These are phyloP conservation scores for Tinamus major DNA, from an alignment of 2,797 vertebrate genomes.

Conservation along the genomic window DNA sequence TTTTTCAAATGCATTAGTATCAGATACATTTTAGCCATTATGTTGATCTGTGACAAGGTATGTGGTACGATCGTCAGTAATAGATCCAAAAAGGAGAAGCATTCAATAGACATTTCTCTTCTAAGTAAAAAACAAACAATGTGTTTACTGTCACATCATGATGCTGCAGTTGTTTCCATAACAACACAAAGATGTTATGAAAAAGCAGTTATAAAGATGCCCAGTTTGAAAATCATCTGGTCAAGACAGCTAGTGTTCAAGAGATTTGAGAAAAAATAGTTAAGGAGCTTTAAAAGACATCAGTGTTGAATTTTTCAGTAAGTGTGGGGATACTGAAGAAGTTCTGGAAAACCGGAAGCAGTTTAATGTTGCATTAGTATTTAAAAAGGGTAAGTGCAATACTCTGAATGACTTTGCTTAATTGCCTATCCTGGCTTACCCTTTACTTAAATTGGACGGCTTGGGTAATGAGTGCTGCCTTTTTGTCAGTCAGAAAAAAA, in stretches of 20 bases:
- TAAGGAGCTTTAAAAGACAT: neutral
- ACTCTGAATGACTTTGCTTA: neutral
- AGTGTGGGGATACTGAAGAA: neutral
- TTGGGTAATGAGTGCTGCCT: fast-evolving
- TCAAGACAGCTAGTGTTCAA: neutral
- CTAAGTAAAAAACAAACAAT: neutral
- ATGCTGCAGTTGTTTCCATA: neutral
- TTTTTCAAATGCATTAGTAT: neutral
- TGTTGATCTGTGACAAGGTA: neutral
- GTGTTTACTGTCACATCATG: neutral
- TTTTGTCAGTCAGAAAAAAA: neutral
- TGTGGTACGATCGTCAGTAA: neutral
- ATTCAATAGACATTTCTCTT: neutral
- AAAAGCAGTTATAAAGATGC: neutral
- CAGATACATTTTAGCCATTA: neutral
- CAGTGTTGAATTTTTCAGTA: neutral
- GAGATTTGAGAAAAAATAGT: neutral
- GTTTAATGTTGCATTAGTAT: neutral
- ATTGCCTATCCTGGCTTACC: neutral
- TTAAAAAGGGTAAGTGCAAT: neutral
- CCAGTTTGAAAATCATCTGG: neutral
- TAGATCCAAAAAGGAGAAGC: neutral
- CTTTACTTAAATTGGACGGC: neutral
- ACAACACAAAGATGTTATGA: neutral
- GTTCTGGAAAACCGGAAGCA: neutral